phyloP scores from a whole-genome alignment of 2,888 invertebrate species.

The Ceratothoa steindachneri region DNA sequence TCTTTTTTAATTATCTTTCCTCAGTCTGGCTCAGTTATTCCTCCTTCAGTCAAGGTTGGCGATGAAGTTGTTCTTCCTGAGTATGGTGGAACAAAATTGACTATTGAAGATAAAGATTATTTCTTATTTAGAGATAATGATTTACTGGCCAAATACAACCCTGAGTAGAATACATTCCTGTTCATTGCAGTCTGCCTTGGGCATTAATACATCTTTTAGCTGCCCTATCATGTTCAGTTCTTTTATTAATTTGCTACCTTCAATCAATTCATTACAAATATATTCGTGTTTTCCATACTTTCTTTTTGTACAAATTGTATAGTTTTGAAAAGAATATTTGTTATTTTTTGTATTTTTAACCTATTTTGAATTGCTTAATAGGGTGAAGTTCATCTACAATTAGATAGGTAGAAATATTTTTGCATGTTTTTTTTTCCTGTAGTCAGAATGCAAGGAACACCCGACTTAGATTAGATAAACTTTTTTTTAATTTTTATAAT shows the following conservation, averaged over 20 bases:
- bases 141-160: slow-evolving; percentile 79
- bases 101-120: slow-evolving; percentile 80
- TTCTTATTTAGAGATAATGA: slow-evolving; percentile 92
- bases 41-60: slow-evolving; percentile 78
- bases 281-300: neutral
- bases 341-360: neutral
- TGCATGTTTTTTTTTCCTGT: too few relatives aligned
- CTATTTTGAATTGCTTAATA: too few relatives aligned
- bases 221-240: too few relatives aligned
- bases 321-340: slow-evolving; percentile 5
- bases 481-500: too few relatives aligned
- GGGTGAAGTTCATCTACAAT: too few relatives aligned
- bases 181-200: neutral
- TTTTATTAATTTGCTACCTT: too few relatives aligned
- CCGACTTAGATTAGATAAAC: too few relatives aligned
- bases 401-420: too few relatives aligned
- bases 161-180: slow-evolving; percentile 10
- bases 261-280: too few relatives aligned
- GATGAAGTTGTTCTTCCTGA: slow-evolving; percentile 94
- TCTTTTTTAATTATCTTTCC: neutral
- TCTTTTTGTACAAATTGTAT: slow-evolving; percentile 6
- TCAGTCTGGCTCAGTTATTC: slow-evolving; percentile 74
- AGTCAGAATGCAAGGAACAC: too few relatives aligned
- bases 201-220: neutral
- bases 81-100: slow-evolving; percentile 96